phyloP scores from a whole-genome alignment of 2,113 vertebrate genomes.

The Edolisoma coerulescens region DNA sequence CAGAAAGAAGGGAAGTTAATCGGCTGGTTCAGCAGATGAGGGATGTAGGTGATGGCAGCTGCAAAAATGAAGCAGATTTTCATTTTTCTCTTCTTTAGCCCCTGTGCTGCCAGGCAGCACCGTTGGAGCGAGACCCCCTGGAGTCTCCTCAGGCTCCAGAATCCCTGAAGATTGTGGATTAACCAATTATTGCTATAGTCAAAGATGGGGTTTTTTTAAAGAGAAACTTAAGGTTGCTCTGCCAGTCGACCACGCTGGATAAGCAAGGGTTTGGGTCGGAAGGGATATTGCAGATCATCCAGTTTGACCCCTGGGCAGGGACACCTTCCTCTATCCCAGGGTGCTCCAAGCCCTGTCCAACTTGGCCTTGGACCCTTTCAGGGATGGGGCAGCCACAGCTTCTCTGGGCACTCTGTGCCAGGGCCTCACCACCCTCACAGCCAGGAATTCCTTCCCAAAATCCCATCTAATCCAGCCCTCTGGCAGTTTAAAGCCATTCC shows the following conservation, averaged over 20 bases:
- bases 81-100: background rate
- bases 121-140: rapidly evolving
- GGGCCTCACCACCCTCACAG: background rate
- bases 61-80: background rate
- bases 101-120: background rate
- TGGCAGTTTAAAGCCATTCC: background rate
- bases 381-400: background rate
- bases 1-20: background rate
- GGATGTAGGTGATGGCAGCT: background rate
- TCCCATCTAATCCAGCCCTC: background rate
- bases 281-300: background rate
- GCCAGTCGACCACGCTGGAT: background rate
- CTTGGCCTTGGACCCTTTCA: background rate
- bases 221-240: background rate
- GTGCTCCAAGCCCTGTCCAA: rapidly evolving
- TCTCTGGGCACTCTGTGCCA: background rate
- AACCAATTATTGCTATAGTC: background rate
- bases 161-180: background rate
- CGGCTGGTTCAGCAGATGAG: background rate
- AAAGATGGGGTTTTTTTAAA: background rate
- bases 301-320: background rate
- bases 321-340: background rate
- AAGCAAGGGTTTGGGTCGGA: background rate
- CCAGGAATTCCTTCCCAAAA: background rate
- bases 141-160: background rate